These are phyloP conservation scores for Heteromyza rotundicornis DNA, from an alignment of 2,888 invertebrate species.

Conservation along the genomic window DNA sequence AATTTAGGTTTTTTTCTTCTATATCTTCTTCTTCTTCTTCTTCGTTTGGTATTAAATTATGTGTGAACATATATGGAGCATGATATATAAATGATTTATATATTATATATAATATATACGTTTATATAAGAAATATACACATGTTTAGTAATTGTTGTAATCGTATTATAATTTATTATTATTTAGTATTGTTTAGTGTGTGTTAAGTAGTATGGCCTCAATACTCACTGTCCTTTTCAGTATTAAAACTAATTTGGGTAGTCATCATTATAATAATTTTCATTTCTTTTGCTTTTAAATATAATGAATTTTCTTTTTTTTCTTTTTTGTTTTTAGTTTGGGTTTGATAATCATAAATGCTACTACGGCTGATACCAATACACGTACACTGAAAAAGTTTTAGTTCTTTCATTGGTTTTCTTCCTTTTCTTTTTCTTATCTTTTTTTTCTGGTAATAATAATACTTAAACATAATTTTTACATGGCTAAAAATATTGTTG, in stretches of 20 bases:
- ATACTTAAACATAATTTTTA: conserved; percentile 37
- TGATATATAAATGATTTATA: conserved; percentile 21
- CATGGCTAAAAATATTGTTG: conserved; percentile 31
- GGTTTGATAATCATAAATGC: not conserved
- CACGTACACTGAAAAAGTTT: conserved; percentile 12
- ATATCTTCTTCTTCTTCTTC: not conserved
- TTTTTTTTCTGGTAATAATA: conserved; percentile 19
- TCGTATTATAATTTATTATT: conserved; percentile 35
- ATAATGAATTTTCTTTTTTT: conserved; percentile 11
- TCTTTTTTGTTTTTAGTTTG: not conserved
- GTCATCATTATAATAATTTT: too few species aligned
- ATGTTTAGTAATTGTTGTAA: conserved; percentile 20
- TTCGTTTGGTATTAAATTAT: conserved; percentile 12
- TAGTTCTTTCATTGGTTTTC: conserved; percentile 26
- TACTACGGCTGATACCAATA: not conserved
- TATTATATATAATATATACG: conserved; percentile 22
- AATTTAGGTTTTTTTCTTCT: not conserved
- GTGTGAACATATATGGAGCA: conserved; percentile 18
- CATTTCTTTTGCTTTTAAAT: too few species aligned
- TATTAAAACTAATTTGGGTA: conserved; percentile 40
- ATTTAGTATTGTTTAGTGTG: conserved; percentile 29
- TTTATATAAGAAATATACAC: conserved; percentile 25
- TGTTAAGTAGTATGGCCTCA: too few species aligned
- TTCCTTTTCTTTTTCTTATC: conserved; percentile 32
- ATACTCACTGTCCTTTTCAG: too few species aligned